Percentiles rank a stretch among this genome's conserved stretches.
These are phyloP conservation scores for Caenorhabditis latens DNA, from an alignment of 1,140 invertebrate species.

Conservation along the genomic window DNA sequence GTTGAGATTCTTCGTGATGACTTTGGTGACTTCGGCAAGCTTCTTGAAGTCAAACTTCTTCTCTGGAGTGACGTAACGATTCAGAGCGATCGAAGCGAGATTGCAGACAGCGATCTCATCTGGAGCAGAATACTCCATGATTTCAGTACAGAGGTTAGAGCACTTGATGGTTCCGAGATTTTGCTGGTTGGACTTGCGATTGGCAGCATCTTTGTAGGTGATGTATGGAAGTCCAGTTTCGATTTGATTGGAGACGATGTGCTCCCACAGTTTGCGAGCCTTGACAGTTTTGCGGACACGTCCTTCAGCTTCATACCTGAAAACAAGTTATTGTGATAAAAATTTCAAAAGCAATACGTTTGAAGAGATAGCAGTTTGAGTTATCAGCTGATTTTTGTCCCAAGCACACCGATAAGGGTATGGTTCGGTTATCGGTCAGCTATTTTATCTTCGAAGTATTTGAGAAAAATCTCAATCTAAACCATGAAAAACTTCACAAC, in stretches of 20 bases:
- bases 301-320: conserved; percentile 88
- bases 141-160: conserved; percentile 97
- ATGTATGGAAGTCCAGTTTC: conserved; percentile 99
- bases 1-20: conserved; percentile 90
- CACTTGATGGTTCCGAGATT: conserved; percentile 98
- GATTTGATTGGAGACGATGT: conserved; percentile 94
- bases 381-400: conserved; percentile 50
- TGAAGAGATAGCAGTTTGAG: conserved; percentile 11
- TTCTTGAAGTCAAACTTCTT: conserved; percentile 89
- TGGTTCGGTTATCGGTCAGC: conserved; percentile 21
- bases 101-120: conserved; percentile 97
- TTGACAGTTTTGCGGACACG: conserved; percentile 85
- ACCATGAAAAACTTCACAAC: not conserved
- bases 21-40: conserved; percentile 88
- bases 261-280: conserved; percentile 92
- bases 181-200: conserved; percentile 96
- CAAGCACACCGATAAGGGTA: not conserved
- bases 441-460: conserved; percentile 7
- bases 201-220: conserved; percentile 88
- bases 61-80: conserved; percentile 89
- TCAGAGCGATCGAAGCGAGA: conserved; percentile 96
- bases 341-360: not conserved
- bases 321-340: not conserved
- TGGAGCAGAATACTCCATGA: conserved; percentile 88
- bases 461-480: not conserved